Evolutionary conservation across 2,888 invertebrate genomes (phyloP), one percentile per base, ranked within the genome.

Genomic region (Anthophora plumipes): DNA sequence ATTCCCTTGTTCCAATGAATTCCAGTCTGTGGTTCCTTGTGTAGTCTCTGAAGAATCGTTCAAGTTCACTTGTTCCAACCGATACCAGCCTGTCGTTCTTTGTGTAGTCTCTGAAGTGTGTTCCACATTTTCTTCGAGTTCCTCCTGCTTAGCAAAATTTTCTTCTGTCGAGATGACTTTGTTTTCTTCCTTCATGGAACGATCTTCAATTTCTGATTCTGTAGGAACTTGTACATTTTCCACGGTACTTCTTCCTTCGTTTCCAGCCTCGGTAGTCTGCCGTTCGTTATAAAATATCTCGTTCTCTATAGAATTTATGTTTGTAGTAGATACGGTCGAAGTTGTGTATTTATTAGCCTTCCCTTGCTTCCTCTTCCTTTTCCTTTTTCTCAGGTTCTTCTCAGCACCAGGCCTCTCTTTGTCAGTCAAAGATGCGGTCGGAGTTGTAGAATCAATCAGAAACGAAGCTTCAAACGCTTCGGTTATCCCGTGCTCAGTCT

Each of bases 361-460:
- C 0, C 20, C 22, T 0, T 5, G 8, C 12, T 20, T 50, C 20
- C 14, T 43, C 17, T 31, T 63, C 0, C 39, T 39, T 11, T 37
- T 61, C 14, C 9, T 73, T 11, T 37, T 61, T 9, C 9, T 73
- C 9, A 14, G 11, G 6, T 39, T 73, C 41, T 59, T 66, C 37
- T 41, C 46, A 4, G 1, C n/a, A 7, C 14, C 11, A 0, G 7
- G 3, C 11, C 12, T 22, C 1, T 25, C 17, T 48, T 61, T n/a
- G 12, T 17, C 17, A 6, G 8, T 7, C 11, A 39, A 12, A 14
- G 12, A 3, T 1, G 39, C 37, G 8, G 43, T 9, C 1, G 39
- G 6, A 6, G 31, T n/a, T 14, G 69, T 46, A 12, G 60, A n/a
- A 3, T 60, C 46, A 1, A 5, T 22, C 2, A 9, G 12, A 31